These are phyloP conservation scores for Ectropis grisescens DNA, from an alignment of 1,140 invertebrate species.

Conservation along the genomic window DNA sequence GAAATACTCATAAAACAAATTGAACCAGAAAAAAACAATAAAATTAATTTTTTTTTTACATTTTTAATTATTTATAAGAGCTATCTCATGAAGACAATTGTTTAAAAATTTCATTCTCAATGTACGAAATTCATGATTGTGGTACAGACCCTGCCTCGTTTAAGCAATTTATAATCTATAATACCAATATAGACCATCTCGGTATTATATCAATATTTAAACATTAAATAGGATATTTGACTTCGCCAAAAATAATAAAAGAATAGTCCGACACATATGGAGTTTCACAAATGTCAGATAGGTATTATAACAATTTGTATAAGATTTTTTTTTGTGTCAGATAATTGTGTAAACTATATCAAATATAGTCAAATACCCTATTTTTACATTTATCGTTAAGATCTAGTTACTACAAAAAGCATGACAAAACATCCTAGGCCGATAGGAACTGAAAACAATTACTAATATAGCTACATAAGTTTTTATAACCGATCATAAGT, in stretches of 20 bases:
- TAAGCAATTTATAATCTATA: constrained; percentile 50
- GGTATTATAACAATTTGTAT: too few species aligned
- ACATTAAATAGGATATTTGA: too few species aligned
- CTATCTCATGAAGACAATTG: constrained; percentile 37
- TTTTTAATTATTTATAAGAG: constrained; percentile 24
- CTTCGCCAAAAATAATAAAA: too few species aligned
- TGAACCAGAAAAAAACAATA: too few species aligned
- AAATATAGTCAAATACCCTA: too few species aligned
- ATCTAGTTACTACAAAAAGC: constrained; percentile 32
- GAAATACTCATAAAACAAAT: constrained; percentile 26
- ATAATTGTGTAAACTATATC: too few species aligned
- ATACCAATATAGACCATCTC: constrained; percentile 37
- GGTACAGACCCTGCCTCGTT: constrained; percentile 63
- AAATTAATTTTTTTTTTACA: too few species aligned
- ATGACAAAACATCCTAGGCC: constrained; percentile 53
- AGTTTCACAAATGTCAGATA: too few species aligned
- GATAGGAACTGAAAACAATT: constrained; percentile 55
- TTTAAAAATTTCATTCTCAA: constrained; percentile 25
- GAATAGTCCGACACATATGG: too few species aligned
- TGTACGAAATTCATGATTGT: constrained; percentile 50
- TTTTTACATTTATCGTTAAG: constrained; percentile 1
- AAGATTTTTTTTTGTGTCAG: too few species aligned
- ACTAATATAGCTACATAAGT: background rate
- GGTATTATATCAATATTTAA: constrained; percentile 22
- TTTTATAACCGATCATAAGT: too few species aligned